Evolutionary conservation across 1,140 invertebrate species (phyloP).

Genomic region (Periplaneta americana): DNA sequence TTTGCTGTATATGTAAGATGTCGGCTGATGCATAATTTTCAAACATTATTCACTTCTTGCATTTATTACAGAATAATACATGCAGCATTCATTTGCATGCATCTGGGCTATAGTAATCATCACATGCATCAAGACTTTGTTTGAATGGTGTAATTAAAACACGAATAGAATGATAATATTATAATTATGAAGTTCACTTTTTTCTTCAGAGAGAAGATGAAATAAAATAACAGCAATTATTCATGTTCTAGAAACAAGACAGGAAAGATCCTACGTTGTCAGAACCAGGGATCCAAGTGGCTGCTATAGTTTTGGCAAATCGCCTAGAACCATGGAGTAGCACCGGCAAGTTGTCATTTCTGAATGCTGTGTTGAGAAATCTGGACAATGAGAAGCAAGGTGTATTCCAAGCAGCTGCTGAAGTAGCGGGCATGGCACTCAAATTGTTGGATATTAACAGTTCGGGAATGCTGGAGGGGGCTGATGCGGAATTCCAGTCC

Average conservation of each 20-base stretch:
- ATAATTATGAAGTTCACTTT: too few species aligned
- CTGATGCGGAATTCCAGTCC: background rate
- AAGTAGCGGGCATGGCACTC: conserved; percentile 55
- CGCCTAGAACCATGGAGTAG: conserved; percentile 41
- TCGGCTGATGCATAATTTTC: too few species aligned
- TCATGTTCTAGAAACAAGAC: background rate
- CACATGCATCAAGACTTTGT: too few species aligned
- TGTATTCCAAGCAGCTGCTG: conserved; percentile 45
- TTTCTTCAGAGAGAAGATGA: too few species aligned
- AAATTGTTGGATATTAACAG: conserved; percentile 28
- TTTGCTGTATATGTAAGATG: too few species aligned
- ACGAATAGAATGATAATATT: too few species aligned
- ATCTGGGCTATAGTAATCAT: too few species aligned
- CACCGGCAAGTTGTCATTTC: conserved; percentile 37
- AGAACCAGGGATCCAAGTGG: conserved; percentile 43
- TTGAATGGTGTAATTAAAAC: too few species aligned
- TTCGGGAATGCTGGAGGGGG: background rate
- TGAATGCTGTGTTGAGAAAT: conserved; percentile 28
- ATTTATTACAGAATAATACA: too few species aligned
- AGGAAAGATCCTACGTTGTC: conserved; percentile 24
- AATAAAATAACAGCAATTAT: too few species aligned
- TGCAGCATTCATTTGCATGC: too few species aligned
- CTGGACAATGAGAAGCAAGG: conserved; percentile 26
- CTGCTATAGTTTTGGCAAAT: conserved; percentile 48
- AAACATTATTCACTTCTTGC: too few species aligned